Percentiles rank a stretch among this genome's conserved stretches.
phyloP scores from a whole-genome alignment of 2,888 invertebrate genomes.

The Thelaira solivaga region DNA sequence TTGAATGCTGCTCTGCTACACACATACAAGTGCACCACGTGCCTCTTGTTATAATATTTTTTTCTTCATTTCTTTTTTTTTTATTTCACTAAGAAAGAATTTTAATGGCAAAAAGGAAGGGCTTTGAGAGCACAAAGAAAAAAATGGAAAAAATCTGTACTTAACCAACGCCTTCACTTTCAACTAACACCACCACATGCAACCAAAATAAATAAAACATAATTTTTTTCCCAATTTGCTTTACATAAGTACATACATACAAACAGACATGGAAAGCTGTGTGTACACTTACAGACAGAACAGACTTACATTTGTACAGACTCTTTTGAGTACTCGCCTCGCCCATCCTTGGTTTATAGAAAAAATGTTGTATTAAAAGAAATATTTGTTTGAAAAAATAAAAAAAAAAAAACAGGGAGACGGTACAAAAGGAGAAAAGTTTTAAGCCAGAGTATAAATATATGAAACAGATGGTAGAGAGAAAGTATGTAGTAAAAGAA shows the following conservation, averaged over 20 bases:
- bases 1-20: slow-evolving; percentile 19
- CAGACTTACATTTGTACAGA: not conserved
- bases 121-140: slow-evolving; percentile 23
- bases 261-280: not conserved
- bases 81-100: slow-evolving; percentile 29
- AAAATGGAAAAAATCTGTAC: slow-evolving; percentile 7
- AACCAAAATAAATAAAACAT: not conserved
- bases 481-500: not conserved
- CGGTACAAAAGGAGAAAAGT: slow-evolving; percentile 14
- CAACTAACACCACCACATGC: not conserved
- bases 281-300: not conserved
- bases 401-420: not conserved
- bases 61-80: not conserved
- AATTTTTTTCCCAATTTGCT: not conserved
- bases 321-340: not conserved
- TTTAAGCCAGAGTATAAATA: slow-evolving; percentile 15
- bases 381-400: not conserved
- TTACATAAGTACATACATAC: not conserved
- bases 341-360: too few relatives aligned
- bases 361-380: not conserved
- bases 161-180: slow-evolving; percentile 54
- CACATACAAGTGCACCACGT: slow-evolving; percentile 13
- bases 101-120: slow-evolving; percentile 43
- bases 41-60: slow-evolving; percentile 23
- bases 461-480: not conserved